phyloP scores from a whole-genome alignment of 2,113 vertebrate species.

The Tichodroma muraria region DNA sequence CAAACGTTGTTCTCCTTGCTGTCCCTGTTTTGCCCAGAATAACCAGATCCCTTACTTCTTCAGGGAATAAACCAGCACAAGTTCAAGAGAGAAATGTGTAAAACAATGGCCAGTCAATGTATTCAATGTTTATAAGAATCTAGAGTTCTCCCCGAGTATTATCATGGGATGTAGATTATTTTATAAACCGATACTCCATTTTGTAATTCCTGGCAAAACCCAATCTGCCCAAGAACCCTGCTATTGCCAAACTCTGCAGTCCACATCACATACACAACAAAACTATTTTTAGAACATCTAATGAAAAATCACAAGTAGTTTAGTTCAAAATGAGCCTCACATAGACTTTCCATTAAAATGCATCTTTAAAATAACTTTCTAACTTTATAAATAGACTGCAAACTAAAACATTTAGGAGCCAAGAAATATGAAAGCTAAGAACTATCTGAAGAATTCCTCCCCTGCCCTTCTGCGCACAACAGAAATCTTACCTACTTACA shows the following conservation, averaged over 20 bases:
- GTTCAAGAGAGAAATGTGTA: neutral
- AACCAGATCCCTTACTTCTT: neutral
- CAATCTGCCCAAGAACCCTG: neutral
- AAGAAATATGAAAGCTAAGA: slow-evolving; percentile 10
- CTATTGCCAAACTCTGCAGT: neutral
- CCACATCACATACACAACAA: neutral
- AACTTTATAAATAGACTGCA: slow-evolving; percentile 8
- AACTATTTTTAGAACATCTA: neutral
- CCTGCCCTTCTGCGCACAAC: neutral
- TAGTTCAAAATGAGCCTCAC: neutral
- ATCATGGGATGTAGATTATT: neutral
- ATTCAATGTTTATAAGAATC: neutral
- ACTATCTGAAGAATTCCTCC: slow-evolving; percentile 3
- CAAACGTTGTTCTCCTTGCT: neutral
- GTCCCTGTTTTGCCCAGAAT: neutral
- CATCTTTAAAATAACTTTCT: slow-evolving; percentile 35
- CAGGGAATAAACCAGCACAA: neutral
- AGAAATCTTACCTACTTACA: slow-evolving; percentile 13
- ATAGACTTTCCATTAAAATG: slow-evolving; percentile 3
- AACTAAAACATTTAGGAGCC: slow-evolving; percentile 2
- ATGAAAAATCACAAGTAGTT: neutral
- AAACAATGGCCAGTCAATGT: neutral
- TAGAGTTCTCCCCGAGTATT: neutral
- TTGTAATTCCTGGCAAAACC: neutral
- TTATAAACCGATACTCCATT: neutral